Evolutionary conservation across 2,888 invertebrate species (phyloP).

Genomic region (Apoda limacodes): DNA sequence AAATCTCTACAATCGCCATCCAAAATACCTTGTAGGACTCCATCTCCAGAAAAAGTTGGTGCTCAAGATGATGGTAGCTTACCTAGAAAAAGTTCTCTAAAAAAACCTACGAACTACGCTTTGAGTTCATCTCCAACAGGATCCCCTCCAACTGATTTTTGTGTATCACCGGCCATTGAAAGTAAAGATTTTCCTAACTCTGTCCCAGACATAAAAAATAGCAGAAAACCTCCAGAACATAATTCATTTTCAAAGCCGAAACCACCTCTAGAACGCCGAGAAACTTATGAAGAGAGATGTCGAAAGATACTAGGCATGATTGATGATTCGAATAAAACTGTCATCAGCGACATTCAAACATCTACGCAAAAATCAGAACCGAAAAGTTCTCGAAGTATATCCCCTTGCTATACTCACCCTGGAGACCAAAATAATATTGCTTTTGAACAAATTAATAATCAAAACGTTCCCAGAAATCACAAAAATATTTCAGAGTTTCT

Average conservation of each 20-base stretch:
- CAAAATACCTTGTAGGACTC: constrained; percentile 53
- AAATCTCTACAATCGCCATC: constrained; percentile 38
- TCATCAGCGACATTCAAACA: constrained; percentile 23
- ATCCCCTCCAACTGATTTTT: constrained; percentile 51
- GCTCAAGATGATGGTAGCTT: constrained; percentile 39
- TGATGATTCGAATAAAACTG: constrained; percentile 36
- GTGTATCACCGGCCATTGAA: constrained; percentile 44
- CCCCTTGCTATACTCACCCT: constrained; percentile 43
- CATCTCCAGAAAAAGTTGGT: constrained; percentile 43
- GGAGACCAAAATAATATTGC: no score
- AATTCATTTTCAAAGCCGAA: constrained; percentile 48
- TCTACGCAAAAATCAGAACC: constrained; percentile 25
- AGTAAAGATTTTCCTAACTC: constrained; percentile 28
- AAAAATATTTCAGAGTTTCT: constrained; percentile 10
- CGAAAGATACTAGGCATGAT: constrained; percentile 76
- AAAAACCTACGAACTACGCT: constrained; percentile 41
- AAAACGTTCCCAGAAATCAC: constrained; percentile 13
- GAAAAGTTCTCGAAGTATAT: constrained; percentile 37
- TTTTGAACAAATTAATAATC: constrained; percentile 9
- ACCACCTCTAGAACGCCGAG: constrained; percentile 72
- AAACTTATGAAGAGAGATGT: constrained; percentile 80
- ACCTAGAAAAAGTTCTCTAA: constrained; percentile 59
- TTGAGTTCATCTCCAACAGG: constrained; percentile 39
- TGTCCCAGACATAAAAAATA: constrained; percentile 38
- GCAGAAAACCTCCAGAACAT: constrained; percentile 27